These are phyloP conservation scores for Amphiprion ocellaris DNA, from an alignment of 2,113 vertebrate genomes.

Conservation along the genomic window DNA sequence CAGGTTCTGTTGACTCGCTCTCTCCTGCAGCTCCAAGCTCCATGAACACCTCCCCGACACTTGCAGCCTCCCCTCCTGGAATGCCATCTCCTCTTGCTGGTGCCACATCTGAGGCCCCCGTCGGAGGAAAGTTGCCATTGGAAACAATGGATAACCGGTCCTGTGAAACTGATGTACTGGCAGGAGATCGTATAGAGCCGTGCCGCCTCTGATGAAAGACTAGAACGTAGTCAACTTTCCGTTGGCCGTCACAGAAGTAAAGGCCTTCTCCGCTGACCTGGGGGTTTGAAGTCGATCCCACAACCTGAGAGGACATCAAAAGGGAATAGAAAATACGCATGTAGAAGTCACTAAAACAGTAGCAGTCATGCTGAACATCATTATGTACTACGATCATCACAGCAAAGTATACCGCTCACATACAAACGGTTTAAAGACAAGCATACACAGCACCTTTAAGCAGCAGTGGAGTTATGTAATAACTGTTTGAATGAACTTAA, in stretches of 20 bases:
- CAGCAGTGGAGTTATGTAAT: slow-evolving; percentile 56
- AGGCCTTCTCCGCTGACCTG: slow-evolving; percentile 73
- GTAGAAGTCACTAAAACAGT: background rate
- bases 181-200: slow-evolving; percentile 39
- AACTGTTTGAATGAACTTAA: slow-evolving; percentile 71
- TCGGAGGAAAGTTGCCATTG: slow-evolving; percentile 86
- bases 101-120: slow-evolving; percentile 63
- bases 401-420: background rate
- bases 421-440: slow-evolving; percentile 1
- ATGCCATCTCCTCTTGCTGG: slow-evolving; percentile 45
- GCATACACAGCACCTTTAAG: slow-evolving; percentile 30
- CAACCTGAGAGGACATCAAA: slow-evolving; percentile 60
- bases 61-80: slow-evolving; percentile 46
- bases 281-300: slow-evolving; percentile 65
- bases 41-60: slow-evolving; percentile 70
- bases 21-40: slow-evolving; percentile 68
- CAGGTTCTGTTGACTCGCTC: slow-evolving; percentile 73
- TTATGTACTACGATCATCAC: background rate
- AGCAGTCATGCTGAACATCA: background rate
- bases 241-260: slow-evolving; percentile 90
- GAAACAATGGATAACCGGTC: slow-evolving; percentile 84
- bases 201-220: slow-evolving; percentile 90
- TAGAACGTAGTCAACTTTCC: slow-evolving; percentile 95
- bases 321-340: background rate
- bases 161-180: slow-evolving; percentile 21